Percentiles rank a stretch among this genome's conserved stretches.
Evolutionary conservation across 2,113 vertebrate genomes (phyloP).

Genomic region (Pantherophis guttatus): DNA sequence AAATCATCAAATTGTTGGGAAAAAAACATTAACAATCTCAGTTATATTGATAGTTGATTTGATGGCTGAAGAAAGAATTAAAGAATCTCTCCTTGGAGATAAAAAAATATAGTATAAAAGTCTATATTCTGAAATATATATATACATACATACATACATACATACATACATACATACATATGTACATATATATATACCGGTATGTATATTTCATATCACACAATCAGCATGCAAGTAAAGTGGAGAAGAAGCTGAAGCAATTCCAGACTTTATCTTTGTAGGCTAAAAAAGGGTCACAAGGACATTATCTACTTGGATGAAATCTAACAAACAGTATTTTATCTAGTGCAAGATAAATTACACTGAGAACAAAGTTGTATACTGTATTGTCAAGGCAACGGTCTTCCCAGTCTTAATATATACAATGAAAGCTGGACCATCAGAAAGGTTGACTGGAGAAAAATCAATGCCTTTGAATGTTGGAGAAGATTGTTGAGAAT

Average conservation of each 20-base stretch:
- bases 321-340: neutral
- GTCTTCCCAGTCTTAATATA: neutral
- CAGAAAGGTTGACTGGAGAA: neutral
- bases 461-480: neutral
- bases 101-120: neutral
- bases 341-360: neutral
- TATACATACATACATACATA: too few relatives aligned
- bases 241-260: neutral
- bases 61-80: neutral
- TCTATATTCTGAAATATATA: too few relatives aligned
- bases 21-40: neutral
- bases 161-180: too few relatives aligned
- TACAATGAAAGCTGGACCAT: neutral
- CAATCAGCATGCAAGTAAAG: neutral
- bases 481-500: neutral
- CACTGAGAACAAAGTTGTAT: neutral
- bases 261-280: neutral
- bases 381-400: neutral
- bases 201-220: too few relatives aligned
- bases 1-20: neutral
- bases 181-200: too few relatives aligned
- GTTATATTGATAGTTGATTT: neutral
- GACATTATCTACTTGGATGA: neutral
- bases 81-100: neutral
- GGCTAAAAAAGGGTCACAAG: neutral